These are phyloP conservation scores for Antechinus stuartii DNA, from an alignment of 2,113 vertebrate genomes.

Conservation along the genomic window DNA sequence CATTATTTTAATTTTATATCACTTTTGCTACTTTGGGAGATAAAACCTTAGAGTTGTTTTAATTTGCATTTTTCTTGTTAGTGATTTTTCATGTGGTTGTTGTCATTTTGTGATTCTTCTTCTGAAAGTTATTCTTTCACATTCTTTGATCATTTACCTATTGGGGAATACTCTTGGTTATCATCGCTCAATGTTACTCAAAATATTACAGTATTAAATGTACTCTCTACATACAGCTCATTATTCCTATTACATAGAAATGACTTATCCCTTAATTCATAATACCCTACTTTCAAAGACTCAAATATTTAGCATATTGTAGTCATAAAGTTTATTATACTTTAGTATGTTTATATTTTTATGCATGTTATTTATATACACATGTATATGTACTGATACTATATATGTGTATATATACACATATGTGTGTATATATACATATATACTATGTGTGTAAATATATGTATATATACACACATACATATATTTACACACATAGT, in stretches of 20 bases:
- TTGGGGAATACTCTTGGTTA: not conserved
- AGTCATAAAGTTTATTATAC: not conserved
- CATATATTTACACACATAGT: not conserved
- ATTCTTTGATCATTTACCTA: not conserved
- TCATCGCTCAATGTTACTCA: not conserved
- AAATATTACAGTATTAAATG: not conserved
- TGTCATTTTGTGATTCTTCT: not conserved
- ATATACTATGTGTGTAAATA: too few relatives aligned
- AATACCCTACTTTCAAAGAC: not conserved
- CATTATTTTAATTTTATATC: not conserved
- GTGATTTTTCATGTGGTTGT: not conserved
- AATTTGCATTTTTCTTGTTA: not conserved
- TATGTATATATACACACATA: not conserved
- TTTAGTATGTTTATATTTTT: not conserved
- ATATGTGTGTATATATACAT: not conserved
- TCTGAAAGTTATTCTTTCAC: not conserved
- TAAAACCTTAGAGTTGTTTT: not conserved
- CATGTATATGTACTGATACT: not conserved
- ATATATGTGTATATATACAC: too few relatives aligned
- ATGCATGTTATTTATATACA: not conserved
- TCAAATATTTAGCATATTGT: not conserved
- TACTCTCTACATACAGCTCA: not conserved
- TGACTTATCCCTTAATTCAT: not conserved
- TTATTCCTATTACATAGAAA: not conserved
- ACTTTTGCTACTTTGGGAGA: not conserved